Conservation (phyloP, 2,797 vertebrate species). For the Anguilla megastoma region DNA sequence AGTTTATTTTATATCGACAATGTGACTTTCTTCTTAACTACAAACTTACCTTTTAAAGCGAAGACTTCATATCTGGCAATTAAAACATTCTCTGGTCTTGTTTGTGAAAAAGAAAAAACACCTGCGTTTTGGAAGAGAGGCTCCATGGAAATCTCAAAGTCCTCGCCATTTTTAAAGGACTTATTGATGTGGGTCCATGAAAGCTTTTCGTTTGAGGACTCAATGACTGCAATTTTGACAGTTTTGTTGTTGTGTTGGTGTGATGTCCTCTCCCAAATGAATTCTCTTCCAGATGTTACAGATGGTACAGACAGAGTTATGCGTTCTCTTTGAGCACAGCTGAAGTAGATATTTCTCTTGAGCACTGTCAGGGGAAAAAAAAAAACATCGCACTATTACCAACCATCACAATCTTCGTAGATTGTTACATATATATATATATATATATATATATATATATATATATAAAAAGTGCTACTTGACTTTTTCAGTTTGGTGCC, state of each 20-base stretch:
- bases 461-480: too few relatives aligned
- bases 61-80: slow-evolving; percentile 33
- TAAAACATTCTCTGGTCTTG: neutral
- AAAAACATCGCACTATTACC: neutral
- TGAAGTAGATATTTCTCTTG: slow-evolving; percentile 10
- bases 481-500: too few relatives aligned
- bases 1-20: too few relatives aligned
- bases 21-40: too few relatives aligned
- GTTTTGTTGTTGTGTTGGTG: slow-evolving; percentile 23
- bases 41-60: slow-evolving; percentile 27
- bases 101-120: slow-evolving; percentile 31
- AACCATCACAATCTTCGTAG: too few relatives aligned
- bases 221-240: slow-evolving; percentile 21
- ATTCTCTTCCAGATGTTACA: neutral
- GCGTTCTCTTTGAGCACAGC: neutral
- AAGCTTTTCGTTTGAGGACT: neutral
- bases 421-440: too few relatives aligned
- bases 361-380: slow-evolving; percentile 7
- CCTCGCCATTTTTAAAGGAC: neutral
- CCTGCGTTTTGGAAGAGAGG: slow-evolving; percentile 18
- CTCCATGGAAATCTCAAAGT: neutral
- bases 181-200: neutral
- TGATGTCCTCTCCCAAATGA: slow-evolving; percentile 34
- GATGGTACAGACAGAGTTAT: neutral
- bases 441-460: too few relatives aligned